Evolutionary conservation across 2,113 vertebrate genomes (phyloP).

Genomic region (Gila orcuttii): DNA sequence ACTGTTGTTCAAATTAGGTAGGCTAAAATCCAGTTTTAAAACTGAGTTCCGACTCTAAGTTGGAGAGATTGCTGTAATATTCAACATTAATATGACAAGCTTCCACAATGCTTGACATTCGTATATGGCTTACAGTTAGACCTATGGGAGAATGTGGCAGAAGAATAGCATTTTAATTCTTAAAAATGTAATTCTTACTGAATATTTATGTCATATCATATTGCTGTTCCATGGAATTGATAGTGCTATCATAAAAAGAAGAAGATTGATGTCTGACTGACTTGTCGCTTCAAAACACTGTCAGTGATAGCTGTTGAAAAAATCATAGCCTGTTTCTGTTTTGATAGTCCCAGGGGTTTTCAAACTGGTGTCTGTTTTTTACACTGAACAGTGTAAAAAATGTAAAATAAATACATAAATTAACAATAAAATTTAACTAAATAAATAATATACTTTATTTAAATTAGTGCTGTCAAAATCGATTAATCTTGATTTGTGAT

Average conservation of each 20-base stretch:
- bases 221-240: background rate
- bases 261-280: background rate
- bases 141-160: background rate
- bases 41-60: background rate
- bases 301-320: background rate
- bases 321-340: background rate
- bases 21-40: background rate
- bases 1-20: too few species aligned
- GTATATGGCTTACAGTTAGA: background rate
- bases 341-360: background rate
- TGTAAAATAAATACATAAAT: background rate
- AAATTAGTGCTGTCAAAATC: background rate
- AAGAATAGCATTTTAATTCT: background rate
- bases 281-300: background rate
- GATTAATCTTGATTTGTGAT: too few species aligned
- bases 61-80: background rate
- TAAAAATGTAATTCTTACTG: background rate
- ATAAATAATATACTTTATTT: background rate
- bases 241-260: background rate
- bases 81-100: background rate
- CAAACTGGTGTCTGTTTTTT: background rate
- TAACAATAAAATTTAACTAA: background rate
- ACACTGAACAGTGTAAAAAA: background rate
- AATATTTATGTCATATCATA: background rate
- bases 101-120: background rate